Base-by-base conservation (phyloP, 2,113 vertebrate genomes). In the Oreochromis spilurus region DNA sequence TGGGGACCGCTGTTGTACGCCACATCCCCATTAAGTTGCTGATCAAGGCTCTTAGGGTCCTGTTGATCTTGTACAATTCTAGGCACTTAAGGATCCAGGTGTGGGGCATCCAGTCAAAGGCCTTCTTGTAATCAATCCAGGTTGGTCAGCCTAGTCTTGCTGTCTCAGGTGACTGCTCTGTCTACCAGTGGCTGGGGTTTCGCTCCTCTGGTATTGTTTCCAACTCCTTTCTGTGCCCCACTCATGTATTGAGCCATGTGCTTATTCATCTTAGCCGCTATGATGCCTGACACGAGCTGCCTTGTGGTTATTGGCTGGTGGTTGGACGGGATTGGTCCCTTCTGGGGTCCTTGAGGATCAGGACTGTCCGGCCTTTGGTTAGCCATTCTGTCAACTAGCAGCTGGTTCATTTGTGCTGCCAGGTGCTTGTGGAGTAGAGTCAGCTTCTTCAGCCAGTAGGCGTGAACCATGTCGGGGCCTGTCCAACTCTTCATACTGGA, bases 281-380 rank as follows among this genome's bases (percentile, higher is more conserved):
- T 58, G 55, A 31, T 13, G 8, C 13, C 4, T 57, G 24, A 57
- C 55, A 58, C 2, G 7, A 57, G 13, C 24, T 57, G 13, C 29
- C 55, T 29, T 57, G 24, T 0, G 7, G 7, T 58, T 29, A 58
- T 29, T 58, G 55, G 7, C 3, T 1, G 0, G 54, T 26, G 4
- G 55, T 58, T 58, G 24, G 55, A 58, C 0, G 1, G 55, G 3
- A 58, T 24, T 4, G 4, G 55, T 58, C 13, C 24, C 26, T 58
- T 31, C 26, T 31, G 7, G 26, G 1, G 13, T 58, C 7, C 4
- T 58, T 58, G 14, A 2, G 14, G 55, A 58, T 58, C 55, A 0
- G 7, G 14, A 58, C 55, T 9, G 26, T 17, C 4, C 0, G 4
- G 0, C 14, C 55, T 31, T 31, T 7, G 0, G 26, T 58, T 58